phyloP scores from a whole-genome alignment of 2,113 vertebrate genomes.

The Notarius lentiginosus region DNA sequence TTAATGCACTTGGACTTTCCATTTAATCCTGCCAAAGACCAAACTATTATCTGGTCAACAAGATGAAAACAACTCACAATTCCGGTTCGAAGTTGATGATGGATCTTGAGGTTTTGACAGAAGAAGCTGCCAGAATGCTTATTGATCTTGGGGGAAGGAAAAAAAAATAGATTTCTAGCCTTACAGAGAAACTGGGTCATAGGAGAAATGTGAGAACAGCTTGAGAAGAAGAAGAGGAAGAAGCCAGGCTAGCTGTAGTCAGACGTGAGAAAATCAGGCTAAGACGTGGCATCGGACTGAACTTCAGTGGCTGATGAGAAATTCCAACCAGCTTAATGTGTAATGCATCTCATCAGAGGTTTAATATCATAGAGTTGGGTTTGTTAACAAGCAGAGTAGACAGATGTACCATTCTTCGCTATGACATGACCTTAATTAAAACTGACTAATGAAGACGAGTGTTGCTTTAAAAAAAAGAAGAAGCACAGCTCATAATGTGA shows the following conservation, averaged over 20 bases:
- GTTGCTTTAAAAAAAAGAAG: conserved; percentile 31
- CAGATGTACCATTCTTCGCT: conserved; percentile 30
- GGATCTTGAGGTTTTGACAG: conserved; percentile 17
- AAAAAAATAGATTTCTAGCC: background rate
- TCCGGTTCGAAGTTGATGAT: background rate
- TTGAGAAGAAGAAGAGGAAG: background rate
- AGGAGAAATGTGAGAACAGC: conserved; percentile 23
- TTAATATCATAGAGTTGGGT: conserved; percentile 33
- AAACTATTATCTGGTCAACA: background rate
- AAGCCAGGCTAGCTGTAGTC: background rate
- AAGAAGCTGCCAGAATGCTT: background rate
- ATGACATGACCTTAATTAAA: conserved; percentile 50
- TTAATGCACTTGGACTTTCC: conserved; percentile 9
- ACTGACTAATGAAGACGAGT: conserved; percentile 50
- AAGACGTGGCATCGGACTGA: background rate
- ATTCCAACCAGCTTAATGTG: conserved; percentile 15
- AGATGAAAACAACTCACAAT: background rate
- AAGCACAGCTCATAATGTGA: background rate
- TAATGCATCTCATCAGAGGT: conserved; percentile 41
- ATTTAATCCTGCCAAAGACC: conserved; percentile 21
- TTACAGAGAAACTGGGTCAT: conserved; percentile 34
- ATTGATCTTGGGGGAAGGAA: conserved; percentile 4
- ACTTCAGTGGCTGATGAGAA: background rate
- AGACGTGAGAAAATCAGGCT: conserved; percentile 21
- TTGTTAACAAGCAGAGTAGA: conserved; percentile 44